phyloP scores from a whole-genome alignment of 2,113 vertebrate genomes.

The Charadrius vociferus region DNA sequence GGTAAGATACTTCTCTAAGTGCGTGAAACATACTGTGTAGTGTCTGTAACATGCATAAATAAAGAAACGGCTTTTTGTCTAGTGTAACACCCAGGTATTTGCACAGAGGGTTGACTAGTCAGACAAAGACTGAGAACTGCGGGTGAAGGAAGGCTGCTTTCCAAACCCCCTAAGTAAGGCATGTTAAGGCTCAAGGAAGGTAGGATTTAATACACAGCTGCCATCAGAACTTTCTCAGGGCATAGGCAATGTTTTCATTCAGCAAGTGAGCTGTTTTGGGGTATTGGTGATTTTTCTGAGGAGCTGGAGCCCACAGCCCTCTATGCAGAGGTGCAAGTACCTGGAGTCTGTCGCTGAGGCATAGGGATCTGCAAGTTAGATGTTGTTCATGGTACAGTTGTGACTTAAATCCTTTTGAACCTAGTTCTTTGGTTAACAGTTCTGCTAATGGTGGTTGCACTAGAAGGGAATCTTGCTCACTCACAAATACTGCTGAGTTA shows the following conservation, averaged over 20 bases:
- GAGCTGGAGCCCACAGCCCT: not conserved
- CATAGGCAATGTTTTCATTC: not conserved
- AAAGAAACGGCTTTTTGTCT: not conserved
- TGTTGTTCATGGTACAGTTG: not conserved
- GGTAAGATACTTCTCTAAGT: slow-evolving; percentile 65
- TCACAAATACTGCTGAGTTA: not conserved
- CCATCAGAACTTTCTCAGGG: not conserved
- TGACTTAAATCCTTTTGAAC: not conserved
- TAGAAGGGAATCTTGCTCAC: not conserved
- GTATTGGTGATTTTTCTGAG: not conserved
- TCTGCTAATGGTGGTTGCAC: not conserved
- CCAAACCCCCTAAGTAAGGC: not conserved
- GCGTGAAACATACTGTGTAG: not conserved
- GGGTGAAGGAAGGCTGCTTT: not conserved
- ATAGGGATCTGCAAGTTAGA: not conserved
- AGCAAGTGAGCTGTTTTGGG: not conserved
- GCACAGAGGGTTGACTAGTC: not conserved
- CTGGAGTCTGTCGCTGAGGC: not conserved
- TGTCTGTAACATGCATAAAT: not conserved
- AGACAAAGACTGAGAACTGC: not conserved
- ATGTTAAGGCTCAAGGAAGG: not conserved
- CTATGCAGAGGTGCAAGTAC: not conserved
- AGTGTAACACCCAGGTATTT: not conserved
- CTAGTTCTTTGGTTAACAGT: not conserved
- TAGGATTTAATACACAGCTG: not conserved